These are phyloP conservation scores for Myodes glareolus DNA, from an alignment of 2,113 vertebrate species.

Conservation along the genomic window DNA sequence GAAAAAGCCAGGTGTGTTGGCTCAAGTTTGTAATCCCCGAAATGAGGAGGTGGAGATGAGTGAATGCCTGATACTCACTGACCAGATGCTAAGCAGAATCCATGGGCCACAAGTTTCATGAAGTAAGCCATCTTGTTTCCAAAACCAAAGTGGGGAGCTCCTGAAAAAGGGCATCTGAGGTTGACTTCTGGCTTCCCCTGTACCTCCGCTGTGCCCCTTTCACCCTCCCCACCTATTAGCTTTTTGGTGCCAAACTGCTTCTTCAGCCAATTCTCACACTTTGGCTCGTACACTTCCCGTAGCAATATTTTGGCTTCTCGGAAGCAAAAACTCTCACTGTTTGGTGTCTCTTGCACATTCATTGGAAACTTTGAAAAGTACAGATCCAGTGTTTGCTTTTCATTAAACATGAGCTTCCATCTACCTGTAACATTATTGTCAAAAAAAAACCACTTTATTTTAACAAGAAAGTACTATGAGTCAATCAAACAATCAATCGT, in stretches of 20 bases:
- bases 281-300: neutral
- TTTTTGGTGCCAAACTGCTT: neutral
- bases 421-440: neutral
- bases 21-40: neutral
- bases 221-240: neutral
- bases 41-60: no score
- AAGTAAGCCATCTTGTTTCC: neutral
- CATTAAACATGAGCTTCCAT: neutral
- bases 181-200: neutral
- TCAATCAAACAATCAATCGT: neutral
- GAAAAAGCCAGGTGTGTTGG: neutral
- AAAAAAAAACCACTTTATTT: neutral
- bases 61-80: no score
- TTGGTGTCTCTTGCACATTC: neutral
- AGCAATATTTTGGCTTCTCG: neutral
- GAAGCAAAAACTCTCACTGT: neutral
- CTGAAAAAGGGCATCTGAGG: no score
- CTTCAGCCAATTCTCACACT: neutral
- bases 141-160: neutral
- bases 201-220: neutral
- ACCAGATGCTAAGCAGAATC: neutral
- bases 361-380: conserved; percentile 21
- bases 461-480: neutral
- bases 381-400: neutral
- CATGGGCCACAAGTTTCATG: no score